These are phyloP conservation scores for Crossocerus cetratus DNA, from an alignment of 2,888 invertebrate genomes.

Conservation along the genomic window DNA sequence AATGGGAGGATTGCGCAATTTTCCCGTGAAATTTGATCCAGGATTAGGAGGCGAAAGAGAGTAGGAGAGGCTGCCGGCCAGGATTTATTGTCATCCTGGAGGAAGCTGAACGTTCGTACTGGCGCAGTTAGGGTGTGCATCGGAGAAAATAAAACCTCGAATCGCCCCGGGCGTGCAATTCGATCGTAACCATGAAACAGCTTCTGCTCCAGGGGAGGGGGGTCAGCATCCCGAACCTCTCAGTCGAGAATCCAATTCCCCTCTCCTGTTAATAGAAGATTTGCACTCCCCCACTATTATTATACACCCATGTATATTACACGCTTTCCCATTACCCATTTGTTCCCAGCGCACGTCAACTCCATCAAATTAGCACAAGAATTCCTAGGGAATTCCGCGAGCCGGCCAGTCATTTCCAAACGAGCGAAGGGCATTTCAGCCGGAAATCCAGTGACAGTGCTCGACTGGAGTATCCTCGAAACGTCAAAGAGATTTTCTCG, in stretches of 20 bases:
- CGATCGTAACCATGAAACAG: neutral
- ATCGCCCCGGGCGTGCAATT: neutral
- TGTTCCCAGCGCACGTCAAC: too few relatives aligned
- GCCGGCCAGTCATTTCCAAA: too few relatives aligned
- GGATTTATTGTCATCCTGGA: constrained; percentile 18
- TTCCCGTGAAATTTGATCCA: constrained; percentile 37
- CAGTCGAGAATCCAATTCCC: neutral
- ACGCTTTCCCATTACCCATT: too few relatives aligned
- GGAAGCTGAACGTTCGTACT: neutral
- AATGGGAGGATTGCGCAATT: constrained; percentile 21
- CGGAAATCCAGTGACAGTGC: too few relatives aligned
- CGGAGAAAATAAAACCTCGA: neutral
- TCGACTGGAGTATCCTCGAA: too few relatives aligned
- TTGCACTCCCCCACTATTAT: too few relatives aligned
- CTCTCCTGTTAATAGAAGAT: too few relatives aligned
- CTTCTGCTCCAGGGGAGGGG: neutral
- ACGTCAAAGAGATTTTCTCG: too few relatives aligned
- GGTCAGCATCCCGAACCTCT: neutral
- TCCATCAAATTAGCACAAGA: too few relatives aligned
- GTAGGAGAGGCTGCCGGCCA: neutral
- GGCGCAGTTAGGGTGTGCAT: neutral
- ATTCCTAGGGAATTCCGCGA: too few relatives aligned
- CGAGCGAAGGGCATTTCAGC: too few relatives aligned
- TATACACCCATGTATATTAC: too few relatives aligned
- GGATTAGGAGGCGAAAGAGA: constrained; percentile 23